phyloP scores from a whole-genome alignment of 2,113 vertebrate species.

The Stercorarius parasiticus region DNA sequence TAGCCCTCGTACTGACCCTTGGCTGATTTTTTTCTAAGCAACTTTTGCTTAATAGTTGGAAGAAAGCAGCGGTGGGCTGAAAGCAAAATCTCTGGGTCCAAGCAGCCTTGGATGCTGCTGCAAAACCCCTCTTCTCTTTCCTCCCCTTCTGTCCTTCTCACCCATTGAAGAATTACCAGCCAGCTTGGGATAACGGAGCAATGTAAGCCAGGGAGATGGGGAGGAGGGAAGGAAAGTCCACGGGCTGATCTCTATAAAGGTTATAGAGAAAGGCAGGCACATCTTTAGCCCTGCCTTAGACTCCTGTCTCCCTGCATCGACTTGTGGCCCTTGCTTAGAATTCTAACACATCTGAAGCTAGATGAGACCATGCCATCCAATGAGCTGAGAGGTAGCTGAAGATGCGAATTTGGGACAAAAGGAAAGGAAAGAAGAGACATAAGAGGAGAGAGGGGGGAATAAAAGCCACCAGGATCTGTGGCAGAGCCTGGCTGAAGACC shows the following conservation, averaged over 20 bases:
- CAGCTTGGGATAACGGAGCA: background rate
- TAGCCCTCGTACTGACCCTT: background rate
- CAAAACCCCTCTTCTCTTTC: background rate
- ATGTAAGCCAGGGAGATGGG: background rate
- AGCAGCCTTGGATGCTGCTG: background rate
- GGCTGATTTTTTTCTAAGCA: background rate
- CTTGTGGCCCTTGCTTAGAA: background rate
- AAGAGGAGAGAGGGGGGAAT: background rate
- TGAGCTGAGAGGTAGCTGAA: rapidly evolving
- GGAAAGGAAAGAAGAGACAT: background rate
- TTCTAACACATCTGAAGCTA: background rate
- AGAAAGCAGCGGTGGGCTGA: background rate
- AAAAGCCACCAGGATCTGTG: background rate
- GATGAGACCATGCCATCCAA: background rate
- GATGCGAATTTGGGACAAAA: background rate
- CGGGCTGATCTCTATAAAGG: background rate
- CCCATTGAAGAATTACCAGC: background rate
- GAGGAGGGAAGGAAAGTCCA: background rate
- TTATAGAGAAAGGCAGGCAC: background rate
- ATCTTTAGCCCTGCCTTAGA: background rate
- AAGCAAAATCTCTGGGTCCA: background rate
- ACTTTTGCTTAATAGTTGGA: background rate
- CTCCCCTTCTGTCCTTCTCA: background rate
- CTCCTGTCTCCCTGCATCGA: rapidly evolving
- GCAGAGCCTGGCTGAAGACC: background rate